These are phyloP conservation scores for Sweltsa coloradensis DNA, from an alignment of 1,140 invertebrate species.

Conservation along the genomic window DNA sequence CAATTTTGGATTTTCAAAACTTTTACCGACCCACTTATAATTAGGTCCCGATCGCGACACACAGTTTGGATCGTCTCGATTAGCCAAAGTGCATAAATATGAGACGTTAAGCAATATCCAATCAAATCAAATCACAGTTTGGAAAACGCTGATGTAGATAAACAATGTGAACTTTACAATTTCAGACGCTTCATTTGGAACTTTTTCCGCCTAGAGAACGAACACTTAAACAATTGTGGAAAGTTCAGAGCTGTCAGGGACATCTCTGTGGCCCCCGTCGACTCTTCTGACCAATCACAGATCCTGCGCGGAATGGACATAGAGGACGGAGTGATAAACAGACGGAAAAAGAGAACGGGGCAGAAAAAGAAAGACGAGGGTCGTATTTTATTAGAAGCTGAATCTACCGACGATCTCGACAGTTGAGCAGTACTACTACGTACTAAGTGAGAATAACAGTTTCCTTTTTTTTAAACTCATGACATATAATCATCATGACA, in stretches of 20 bases:
- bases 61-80: too few relatives aligned
- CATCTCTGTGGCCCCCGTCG: slow-evolving; percentile 94
- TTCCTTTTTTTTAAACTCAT: too few relatives aligned
- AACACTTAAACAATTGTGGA: slow-evolving; percentile 99
- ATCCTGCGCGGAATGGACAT: slow-evolving; percentile 95
- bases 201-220: slow-evolving; percentile 98
- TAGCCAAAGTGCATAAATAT: too few relatives aligned
- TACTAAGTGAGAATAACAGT: too few relatives aligned
- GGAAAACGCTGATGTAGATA: too few relatives aligned
- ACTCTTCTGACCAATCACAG: slow-evolving; percentile 81
- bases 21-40: slow-evolving; percentile 9
- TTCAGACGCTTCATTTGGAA: slow-evolving; percentile 96
- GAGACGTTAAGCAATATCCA: too few relatives aligned
- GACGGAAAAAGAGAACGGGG: slow-evolving; percentile 40
- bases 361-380: slow-evolving; percentile 38
- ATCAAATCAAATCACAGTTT: too few relatives aligned
- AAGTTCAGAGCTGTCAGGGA: slow-evolving; percentile 97
- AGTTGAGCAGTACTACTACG: background rate
- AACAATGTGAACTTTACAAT: slow-evolving; percentile 13
- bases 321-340: slow-evolving; percentile 71
- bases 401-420: slow-evolving; percentile 33
- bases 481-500: too few relatives aligned
- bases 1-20: slow-evolving; percentile 10
- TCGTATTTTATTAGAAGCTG: slow-evolving; percentile 37
- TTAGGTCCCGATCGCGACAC: too few relatives aligned